Percentiles rank a stretch among this genome's conserved stretches.
phyloP scores from a whole-genome alignment of 2,888 invertebrate species.

The Automeris io region DNA sequence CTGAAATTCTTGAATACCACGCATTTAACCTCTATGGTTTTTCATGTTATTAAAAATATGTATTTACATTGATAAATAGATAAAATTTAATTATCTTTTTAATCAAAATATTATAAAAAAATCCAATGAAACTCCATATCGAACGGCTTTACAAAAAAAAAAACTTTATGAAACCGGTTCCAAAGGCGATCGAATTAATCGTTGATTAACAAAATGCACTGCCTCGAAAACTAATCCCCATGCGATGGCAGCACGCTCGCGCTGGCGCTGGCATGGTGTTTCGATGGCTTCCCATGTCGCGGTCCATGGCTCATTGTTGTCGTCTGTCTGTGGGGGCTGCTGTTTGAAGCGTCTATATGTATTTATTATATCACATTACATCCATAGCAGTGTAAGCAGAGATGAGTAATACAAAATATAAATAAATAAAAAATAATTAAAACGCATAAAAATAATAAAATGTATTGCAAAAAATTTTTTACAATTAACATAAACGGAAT shows the following conservation, averaged over 20 bases:
- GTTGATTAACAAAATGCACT: constrained; percentile 6
- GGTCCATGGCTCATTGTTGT: constrained; percentile 2
- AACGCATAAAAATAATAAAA: not conserved
- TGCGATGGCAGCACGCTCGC: constrained; percentile 16
- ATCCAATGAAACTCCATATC: too few species aligned
- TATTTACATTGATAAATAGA: too few species aligned
- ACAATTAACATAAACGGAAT: too few species aligned
- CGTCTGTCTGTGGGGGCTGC: constrained; percentile 3
- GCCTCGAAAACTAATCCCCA: constrained; percentile 16
- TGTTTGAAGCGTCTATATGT: constrained; percentile 5
- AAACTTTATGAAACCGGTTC: constrained; percentile 8
- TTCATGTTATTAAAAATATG: too few species aligned
- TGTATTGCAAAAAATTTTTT: not conserved
- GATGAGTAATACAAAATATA: not conserved
- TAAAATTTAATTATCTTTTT: too few species aligned
- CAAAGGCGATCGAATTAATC: constrained; percentile 11
- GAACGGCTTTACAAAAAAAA: too few species aligned
- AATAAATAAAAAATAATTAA: not conserved
- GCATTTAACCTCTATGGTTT: too few species aligned
- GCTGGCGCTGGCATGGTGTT: constrained; percentile 30
- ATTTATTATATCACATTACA: not conserved
- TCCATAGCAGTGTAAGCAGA: not conserved
- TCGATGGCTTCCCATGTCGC: constrained; percentile 20
- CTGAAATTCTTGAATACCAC: too few species aligned
- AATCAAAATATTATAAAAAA: too few species aligned